These are phyloP conservation scores for Crambe crambe DNA, from an alignment of 37 sponge, comb jelly and placozoan genomes.

Conservation along the genomic window DNA sequence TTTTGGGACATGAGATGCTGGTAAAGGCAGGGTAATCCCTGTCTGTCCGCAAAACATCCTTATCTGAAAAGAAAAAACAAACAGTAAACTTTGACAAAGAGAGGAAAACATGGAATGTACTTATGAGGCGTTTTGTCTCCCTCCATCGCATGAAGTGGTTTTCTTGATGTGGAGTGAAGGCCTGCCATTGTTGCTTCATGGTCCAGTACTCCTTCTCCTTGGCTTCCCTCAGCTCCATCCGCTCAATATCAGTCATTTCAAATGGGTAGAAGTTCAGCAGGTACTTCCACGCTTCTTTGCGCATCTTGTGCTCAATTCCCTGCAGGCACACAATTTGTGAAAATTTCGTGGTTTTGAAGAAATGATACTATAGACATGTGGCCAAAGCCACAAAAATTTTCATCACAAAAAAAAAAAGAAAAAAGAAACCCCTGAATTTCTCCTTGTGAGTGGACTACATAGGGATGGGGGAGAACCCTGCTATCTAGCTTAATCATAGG, in stretches of 20 bases:
- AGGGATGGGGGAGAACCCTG: neutral
- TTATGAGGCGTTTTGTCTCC: slow-evolving; percentile 50
- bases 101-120: slow-evolving; percentile 36
- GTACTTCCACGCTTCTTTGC: slow-evolving; percentile 91
- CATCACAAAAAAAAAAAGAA: too few species aligned
- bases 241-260: slow-evolving; percentile 64
- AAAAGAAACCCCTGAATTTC: too few species aligned
- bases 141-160: slow-evolving; percentile 58
- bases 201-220: slow-evolving; percentile 76
- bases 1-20: slow-evolving; percentile 50
- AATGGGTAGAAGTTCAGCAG: slow-evolving; percentile 75
- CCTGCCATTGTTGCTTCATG: slow-evolving; percentile 87
- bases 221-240: slow-evolving; percentile 56
- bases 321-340: too few species aligned
- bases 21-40: slow-evolving; percentile 57
- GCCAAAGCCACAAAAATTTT: too few species aligned
- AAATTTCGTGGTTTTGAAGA: too few species aligned
- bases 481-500: neutral
- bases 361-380: too few species aligned
- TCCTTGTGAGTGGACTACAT: too few species aligned
- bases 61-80: slow-evolving; percentile 52
- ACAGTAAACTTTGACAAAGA: neutral
- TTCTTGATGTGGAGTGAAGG: slow-evolving; percentile 68
- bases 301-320: slow-evolving; percentile 74
- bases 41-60: slow-evolving; percentile 94